Evolutionary conservation across 2,797 vertebrate genomes (phyloP).

Genomic region (Melanotaenia trifasciata): DNA sequence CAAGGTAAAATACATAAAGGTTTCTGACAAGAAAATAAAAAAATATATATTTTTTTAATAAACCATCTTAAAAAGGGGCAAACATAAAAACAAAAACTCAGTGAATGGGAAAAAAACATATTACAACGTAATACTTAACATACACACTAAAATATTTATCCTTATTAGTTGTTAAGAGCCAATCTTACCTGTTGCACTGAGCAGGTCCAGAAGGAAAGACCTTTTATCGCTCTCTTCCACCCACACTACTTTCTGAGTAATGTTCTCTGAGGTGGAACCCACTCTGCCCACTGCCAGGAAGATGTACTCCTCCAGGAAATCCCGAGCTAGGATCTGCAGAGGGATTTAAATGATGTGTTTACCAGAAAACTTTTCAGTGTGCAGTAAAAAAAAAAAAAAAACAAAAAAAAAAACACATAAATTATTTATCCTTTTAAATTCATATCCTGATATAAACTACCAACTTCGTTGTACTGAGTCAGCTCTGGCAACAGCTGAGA

Average conservation of each 20-base stretch:
- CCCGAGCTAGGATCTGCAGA: slow-evolving; percentile 92
- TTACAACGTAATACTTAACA: not conserved
- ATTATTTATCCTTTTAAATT: rapidly evolving
- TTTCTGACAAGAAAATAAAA: not conserved
- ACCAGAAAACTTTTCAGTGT: not conserved
- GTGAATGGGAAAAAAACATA: not conserved
- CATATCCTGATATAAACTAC: not conserved
- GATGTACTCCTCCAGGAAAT: slow-evolving; percentile 97
- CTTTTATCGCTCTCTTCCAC: slow-evolving; percentile 95
- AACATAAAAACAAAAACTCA: not conserved
- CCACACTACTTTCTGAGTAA: slow-evolving; percentile 98
- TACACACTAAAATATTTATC: not conserved
- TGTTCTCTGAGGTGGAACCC: slow-evolving; percentile 96
- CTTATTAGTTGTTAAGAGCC: not conserved
- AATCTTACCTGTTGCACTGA: slow-evolving; percentile 91
- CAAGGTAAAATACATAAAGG: not conserved
- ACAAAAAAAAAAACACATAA: too few relatives aligned
- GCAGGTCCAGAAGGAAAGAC: slow-evolving; percentile 93
- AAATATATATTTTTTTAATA: too few relatives aligned
- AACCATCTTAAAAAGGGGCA: not conserved
- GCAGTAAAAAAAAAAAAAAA: too few relatives aligned
- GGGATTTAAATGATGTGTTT: not conserved
- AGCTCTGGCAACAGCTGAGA: not conserved
- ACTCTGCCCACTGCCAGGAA: slow-evolving; percentile 96
- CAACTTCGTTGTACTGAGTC: not conserved